Evolutionary conservation across 2,113 vertebrate genomes (phyloP).

Genomic region (Pholis gunnellus): DNA sequence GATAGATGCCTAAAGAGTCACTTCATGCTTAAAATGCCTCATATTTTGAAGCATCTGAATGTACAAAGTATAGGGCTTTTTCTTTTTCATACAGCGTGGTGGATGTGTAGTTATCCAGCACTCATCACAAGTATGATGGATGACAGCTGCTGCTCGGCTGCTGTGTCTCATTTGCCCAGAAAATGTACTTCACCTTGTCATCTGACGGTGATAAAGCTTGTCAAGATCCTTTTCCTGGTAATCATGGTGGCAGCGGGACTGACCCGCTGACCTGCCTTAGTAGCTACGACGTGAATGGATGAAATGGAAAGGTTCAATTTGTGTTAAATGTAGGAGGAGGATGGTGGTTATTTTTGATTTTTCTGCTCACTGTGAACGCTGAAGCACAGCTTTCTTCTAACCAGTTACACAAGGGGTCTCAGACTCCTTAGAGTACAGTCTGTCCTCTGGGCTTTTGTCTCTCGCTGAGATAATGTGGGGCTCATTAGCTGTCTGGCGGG

Average conservation of each 20-base stretch:
- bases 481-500: slow-evolving; percentile 74
- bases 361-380: slow-evolving; percentile 3
- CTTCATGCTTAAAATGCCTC: slow-evolving; percentile 37
- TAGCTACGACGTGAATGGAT: slow-evolving; percentile 28
- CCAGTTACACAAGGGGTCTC: slow-evolving; percentile 39
- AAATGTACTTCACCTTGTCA: slow-evolving; percentile 70
- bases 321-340: slow-evolving; percentile 57
- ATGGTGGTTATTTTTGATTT: slow-evolving; percentile 49
- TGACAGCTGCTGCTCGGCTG: slow-evolving; percentile 56
- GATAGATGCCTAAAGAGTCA: slow-evolving; percentile 18
- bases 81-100: slow-evolving; percentile 21
- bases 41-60: slow-evolving; percentile 22
- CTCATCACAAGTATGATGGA: slow-evolving; percentile 55
- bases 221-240: slow-evolving; percentile 54
- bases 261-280: slow-evolving; percentile 51
- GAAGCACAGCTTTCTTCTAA: slow-evolving; percentile 47
- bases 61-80: slow-evolving; percentile 17
- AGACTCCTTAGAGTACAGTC: slow-evolving; percentile 50
- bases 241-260: slow-evolving; percentile 15
- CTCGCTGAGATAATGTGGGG: slow-evolving; percentile 70
- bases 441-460: slow-evolving; percentile 74
- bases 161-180: slow-evolving; percentile 67
- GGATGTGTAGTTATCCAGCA: slow-evolving; percentile 51
- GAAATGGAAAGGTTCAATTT: slow-evolving; percentile 36
- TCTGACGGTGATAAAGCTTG: slow-evolving; percentile 66